These are phyloP conservation scores for Leuciscus idus DNA, from an alignment of 2,113 vertebrate species.

Conservation along the genomic window DNA sequence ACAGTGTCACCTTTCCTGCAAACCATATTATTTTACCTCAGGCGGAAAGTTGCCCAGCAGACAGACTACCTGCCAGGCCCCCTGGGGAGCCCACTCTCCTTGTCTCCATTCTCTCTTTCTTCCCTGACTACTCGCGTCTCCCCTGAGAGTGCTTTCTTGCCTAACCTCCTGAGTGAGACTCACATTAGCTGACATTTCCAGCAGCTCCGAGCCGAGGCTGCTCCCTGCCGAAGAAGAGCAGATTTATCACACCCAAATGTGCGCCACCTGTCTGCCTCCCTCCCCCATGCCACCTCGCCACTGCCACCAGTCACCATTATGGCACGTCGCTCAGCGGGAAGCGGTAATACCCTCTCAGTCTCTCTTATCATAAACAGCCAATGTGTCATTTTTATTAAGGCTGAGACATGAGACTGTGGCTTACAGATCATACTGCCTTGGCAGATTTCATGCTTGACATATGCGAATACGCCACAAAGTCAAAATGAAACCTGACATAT, in stretches of 20 bases:
- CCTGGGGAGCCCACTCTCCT: slow-evolving; percentile 13
- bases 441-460: slow-evolving; percentile 29
- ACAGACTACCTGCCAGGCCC: slow-evolving; percentile 31
- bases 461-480: background rate
- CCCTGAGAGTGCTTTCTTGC: slow-evolving; percentile 30
- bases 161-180: slow-evolving; percentile 60
- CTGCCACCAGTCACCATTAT: slow-evolving; percentile 51
- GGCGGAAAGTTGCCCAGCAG: slow-evolving; percentile 20
- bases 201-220: slow-evolving; percentile 44
- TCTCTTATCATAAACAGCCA: slow-evolving; percentile 51
- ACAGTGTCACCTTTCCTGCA: slow-evolving; percentile 32
- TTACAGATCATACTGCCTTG: slow-evolving; percentile 30
- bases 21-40: slow-evolving; percentile 35
- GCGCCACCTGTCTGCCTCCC: slow-evolving; percentile 63
- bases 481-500: slow-evolving; percentile 41
- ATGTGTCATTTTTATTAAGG: slow-evolving; percentile 50
- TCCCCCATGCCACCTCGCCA: slow-evolving; percentile 31
- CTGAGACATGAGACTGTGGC: slow-evolving; percentile 42
- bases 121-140: slow-evolving; percentile 15
- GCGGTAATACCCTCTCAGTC: slow-evolving; percentile 15
- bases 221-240: slow-evolving; percentile 57
- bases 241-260: slow-evolving; percentile 63
- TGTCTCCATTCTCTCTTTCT: slow-evolving; percentile 24
- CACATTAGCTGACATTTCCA: slow-evolving; percentile 64
- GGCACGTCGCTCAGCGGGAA: slow-evolving; percentile 42